Evolutionary conservation across 2,888 invertebrate species (phyloP).

Genomic region (Drosophila stalkeri): DNA sequence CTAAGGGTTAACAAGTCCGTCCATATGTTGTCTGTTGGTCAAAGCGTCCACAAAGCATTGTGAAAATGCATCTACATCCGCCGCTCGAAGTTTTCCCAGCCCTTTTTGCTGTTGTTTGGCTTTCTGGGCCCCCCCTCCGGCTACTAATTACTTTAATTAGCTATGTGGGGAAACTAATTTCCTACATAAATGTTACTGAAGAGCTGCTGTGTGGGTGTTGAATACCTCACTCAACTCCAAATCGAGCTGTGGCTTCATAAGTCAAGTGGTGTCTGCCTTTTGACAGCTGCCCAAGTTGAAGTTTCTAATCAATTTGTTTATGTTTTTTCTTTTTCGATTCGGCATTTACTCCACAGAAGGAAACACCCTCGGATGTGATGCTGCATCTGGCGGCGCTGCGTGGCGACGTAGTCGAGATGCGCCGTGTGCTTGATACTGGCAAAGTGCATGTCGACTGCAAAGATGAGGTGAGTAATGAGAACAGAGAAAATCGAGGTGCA

Average conservation of each 20-base stretch:
- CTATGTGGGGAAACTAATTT: slow-evolving; percentile 52
- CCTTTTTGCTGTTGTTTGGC: slow-evolving; percentile 14
- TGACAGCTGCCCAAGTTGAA: slow-evolving; percentile 51
- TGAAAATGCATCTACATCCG: slow-evolving; percentile 64
- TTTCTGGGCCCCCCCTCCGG: slow-evolving; percentile 23
- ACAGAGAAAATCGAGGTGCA: neutral
- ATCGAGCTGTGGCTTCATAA: slow-evolving; percentile 7
- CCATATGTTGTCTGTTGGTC: slow-evolving; percentile 17
- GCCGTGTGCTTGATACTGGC: slow-evolving; percentile 94
- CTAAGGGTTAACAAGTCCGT: slow-evolving; percentile 40
- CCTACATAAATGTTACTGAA: slow-evolving; percentile 27
- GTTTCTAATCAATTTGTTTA: slow-evolving; percentile 52
- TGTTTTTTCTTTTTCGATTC: neutral
- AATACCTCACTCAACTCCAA: neutral
- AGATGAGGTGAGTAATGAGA: slow-evolving; percentile 90
- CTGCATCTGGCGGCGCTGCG: slow-evolving; percentile 95
- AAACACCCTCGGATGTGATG: slow-evolving; percentile 96
- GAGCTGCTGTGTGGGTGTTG: slow-evolving; percentile 22
- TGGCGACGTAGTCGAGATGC: slow-evolving; percentile 92
- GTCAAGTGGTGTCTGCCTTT: slow-evolving; percentile 35
- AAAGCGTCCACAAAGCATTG: slow-evolving; percentile 30
- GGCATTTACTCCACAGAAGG: slow-evolving; percentile 89
- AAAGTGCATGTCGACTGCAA: slow-evolving; percentile 97
- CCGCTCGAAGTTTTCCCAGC: slow-evolving; percentile 24
- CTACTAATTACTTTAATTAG: slow-evolving; percentile 61